Base-by-base conservation (phyloP, 2,113 vertebrate genomes). In the Megaceryle torquata region DNA sequence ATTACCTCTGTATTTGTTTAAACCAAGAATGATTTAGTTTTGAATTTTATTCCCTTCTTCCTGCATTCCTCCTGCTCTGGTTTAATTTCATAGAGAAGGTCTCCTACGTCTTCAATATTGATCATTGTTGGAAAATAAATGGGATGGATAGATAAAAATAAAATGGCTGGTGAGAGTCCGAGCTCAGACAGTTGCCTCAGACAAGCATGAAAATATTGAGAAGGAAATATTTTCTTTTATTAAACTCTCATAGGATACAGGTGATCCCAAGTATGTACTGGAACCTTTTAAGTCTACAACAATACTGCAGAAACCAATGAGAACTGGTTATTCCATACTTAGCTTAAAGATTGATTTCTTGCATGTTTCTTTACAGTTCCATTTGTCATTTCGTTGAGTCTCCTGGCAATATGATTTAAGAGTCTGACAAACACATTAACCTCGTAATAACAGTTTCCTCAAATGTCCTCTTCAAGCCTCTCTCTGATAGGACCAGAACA, bases 361-460 rank as follows among this genome's bases (percentile, higher is more conserved):
- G 9, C 69, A 35, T 25, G 25, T 65, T 92, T 51, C 53, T 83
- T 85, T 69, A 76, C 44, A 59, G 59, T 59, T 70, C 79, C 31
- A 33, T 86, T 59, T 91, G 46, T 93, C 87, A 91, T 94, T 93
- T 59, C 64, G 65, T 69, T 63, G 75, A 85, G 31, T 57, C 50
- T 46, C 11, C 57, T 53, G 63, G 67, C 74, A 82, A 61, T 50
- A 33, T 77, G 67, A 87, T 85, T 94, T 82, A 85, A 37, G 70
- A 72, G 70, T 26, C 84, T 95, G 87, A 76, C 75, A 85, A 88
- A 88, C 63, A 69, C 54, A 82, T 94, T 92, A 93, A 91, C 78
- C 39, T 95, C 82, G 71, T 92, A 74, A 85, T 51, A 84, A 78
- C 28, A 59, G 59, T 43, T 89, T 85, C 60, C 65, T 81, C 64